Conservation (phyloP, 2,888 invertebrate species). For the Himalopsyche japonica region DNA sequence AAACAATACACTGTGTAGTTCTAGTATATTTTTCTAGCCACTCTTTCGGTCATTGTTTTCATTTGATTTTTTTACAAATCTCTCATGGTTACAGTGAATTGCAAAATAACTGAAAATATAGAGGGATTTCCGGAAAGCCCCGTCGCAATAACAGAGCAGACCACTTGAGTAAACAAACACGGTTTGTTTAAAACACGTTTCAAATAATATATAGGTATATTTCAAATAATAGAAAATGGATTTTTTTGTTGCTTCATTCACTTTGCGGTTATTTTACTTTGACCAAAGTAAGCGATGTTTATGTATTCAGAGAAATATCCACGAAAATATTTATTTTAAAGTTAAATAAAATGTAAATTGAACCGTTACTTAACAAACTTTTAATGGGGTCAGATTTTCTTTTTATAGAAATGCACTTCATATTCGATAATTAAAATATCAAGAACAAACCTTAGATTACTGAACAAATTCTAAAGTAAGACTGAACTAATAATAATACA, state of each 20-base stretch:
- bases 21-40: neutral
- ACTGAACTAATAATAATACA: no score
- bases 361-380: no score
- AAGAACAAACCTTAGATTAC: no score
- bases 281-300: neutral
- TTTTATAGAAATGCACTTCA: no score
- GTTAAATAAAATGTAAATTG: no score
- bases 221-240: neutral
- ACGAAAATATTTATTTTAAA: neutral
- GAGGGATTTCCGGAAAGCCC: neutral
- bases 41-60: conserved; percentile 6
- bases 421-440: no score
- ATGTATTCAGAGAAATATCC: neutral
- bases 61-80: conserved; percentile 6
- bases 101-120: conserved; percentile 4
- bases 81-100: conserved; percentile 1
- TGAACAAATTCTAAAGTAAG: no score
- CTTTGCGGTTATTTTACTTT: neutral
- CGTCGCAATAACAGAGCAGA: conserved; percentile 6
- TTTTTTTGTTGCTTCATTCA: neutral
- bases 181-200: neutral
- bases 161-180: conserved; percentile 11
- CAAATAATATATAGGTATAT: neutral
- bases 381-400: no score
- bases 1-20: neutral